Conservation (phyloP, 2,888 invertebrate species). For the Allophyes oxyacanthae region DNA sequence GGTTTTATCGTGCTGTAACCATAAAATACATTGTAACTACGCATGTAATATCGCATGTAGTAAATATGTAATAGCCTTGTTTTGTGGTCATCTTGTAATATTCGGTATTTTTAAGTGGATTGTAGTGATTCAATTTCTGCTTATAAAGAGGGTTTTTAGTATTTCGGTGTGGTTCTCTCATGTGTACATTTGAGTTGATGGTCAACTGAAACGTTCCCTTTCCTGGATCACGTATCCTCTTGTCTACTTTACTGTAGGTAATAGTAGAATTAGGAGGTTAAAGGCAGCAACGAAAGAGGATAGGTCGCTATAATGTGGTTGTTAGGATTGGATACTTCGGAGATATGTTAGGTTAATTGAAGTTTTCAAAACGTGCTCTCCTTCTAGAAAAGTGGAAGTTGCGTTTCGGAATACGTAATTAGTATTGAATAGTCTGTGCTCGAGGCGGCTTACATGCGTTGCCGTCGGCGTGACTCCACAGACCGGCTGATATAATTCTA, state of each 20-base stretch:
- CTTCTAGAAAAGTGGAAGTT: conserved; percentile 34
- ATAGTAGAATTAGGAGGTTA: conserved; percentile 52
- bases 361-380: conserved; percentile 38
- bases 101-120: conserved; percentile 26
- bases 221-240: conserved; percentile 43
- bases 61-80: conserved; percentile 51
- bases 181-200: conserved; percentile 42
- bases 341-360: conserved; percentile 47
- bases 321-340: conserved; percentile 35
- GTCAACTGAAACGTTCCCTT: conserved; percentile 39
- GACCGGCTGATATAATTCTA: conserved; percentile 56
- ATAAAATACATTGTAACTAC: conserved; percentile 65
- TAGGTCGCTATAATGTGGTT: conserved; percentile 51
- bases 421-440: conserved; percentile 36
- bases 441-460: conserved; percentile 53
- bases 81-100: conserved; percentile 43
- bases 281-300: conserved; percentile 42
- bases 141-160: conserved; percentile 34
- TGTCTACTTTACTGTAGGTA: conserved; percentile 41
- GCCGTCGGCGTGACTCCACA: conserved; percentile 52
- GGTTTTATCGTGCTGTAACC: conserved; percentile 68
- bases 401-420: conserved; percentile 42
- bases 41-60: conserved; percentile 57
- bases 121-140: conserved; percentile 29
- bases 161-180: conserved; percentile 36